Evolutionary conservation across 1,140 invertebrate species (phyloP).

Genomic region (Holotrichia oblita): DNA sequence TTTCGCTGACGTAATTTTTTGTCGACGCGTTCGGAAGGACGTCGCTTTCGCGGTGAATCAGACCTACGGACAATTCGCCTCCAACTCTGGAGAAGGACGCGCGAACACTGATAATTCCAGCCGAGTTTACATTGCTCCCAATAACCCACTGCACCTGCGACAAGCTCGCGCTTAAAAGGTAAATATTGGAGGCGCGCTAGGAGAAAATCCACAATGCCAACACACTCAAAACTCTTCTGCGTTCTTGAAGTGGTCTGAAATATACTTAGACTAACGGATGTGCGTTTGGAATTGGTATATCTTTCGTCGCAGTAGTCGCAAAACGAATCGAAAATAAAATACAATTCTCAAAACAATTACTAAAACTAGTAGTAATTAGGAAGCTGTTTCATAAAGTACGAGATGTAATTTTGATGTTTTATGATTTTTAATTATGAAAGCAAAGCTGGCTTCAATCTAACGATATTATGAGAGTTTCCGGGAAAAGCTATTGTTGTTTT

Average conservation of each 20-base stretch:
- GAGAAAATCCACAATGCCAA: slow-evolving; percentile 5
- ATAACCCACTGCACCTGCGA: slow-evolving; percentile 24
- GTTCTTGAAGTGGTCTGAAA: slow-evolving; percentile 4
- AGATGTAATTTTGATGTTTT: not conserved
- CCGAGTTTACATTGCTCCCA: slow-evolving; percentile 30
- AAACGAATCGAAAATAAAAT: not conserved
- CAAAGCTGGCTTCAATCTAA: too few relatives aligned
- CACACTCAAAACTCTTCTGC: not conserved
- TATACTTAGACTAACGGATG: not conserved
- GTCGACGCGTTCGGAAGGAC: slow-evolving; percentile 4
- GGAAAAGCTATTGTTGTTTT: too few relatives aligned
- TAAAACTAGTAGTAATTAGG: not conserved
- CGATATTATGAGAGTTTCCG: too few relatives aligned
- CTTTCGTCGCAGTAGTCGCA: not conserved
- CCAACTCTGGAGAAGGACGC: slow-evolving; percentile 25
- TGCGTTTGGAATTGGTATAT: not conserved
- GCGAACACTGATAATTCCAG: slow-evolving; percentile 31
- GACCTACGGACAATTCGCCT: slow-evolving; percentile 13
- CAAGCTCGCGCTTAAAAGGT: slow-evolving; percentile 17
- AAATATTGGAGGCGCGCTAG: slow-evolving; percentile 7
- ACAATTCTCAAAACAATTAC: not conserved
- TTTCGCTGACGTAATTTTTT: slow-evolving; percentile 26
- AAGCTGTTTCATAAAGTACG: not conserved
- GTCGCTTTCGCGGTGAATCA: not conserved
- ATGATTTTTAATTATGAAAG: not conserved